Percentiles rank a stretch among this genome's conserved stretches.
These are phyloP conservation scores for Neotoma lepida DNA, from an alignment of 2,113 vertebrate species.

Conservation along the genomic window DNA sequence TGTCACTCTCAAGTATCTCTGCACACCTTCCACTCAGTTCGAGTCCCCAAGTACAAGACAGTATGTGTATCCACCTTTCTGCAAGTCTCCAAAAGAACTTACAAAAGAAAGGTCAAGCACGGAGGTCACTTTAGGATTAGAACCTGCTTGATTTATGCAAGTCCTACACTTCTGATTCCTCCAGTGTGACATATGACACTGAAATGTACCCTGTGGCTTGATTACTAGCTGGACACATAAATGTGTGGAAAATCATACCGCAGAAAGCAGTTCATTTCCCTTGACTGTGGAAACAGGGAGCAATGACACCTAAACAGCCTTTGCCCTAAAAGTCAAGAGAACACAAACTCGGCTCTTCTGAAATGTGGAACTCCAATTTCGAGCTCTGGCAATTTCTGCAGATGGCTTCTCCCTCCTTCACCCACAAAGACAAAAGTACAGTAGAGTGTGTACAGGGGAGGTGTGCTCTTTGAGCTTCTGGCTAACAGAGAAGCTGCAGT, in stretches of 20 bases:
- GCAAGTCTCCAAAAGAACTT: not conserved
- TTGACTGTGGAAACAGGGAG: not conserved
- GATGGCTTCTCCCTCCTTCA: not conserved
- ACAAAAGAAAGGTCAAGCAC: not conserved
- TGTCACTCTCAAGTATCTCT: not conserved
- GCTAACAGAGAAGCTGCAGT: not conserved
- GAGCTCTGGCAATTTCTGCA: not conserved
- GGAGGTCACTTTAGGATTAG: not conserved
- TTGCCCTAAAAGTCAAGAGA: not conserved
- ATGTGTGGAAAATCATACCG: not conserved
- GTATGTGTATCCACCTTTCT: not conserved
- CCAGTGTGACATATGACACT: rapidly evolving
- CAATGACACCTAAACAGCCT: no score
- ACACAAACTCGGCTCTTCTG: not conserved
- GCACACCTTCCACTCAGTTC: not conserved
- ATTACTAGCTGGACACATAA: not conserved
- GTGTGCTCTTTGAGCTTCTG: rapidly evolving
- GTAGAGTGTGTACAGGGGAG: rapidly evolving
- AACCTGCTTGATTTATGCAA: not conserved
- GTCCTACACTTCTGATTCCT: not conserved
- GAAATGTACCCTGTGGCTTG: not conserved
- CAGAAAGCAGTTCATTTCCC: not conserved
- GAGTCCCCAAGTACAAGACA: not conserved
- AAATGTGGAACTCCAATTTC: not conserved
- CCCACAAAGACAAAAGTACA: not conserved